phyloP scores from a whole-genome alignment of 2,888 invertebrate species.

The Andrena flavipes region DNA sequence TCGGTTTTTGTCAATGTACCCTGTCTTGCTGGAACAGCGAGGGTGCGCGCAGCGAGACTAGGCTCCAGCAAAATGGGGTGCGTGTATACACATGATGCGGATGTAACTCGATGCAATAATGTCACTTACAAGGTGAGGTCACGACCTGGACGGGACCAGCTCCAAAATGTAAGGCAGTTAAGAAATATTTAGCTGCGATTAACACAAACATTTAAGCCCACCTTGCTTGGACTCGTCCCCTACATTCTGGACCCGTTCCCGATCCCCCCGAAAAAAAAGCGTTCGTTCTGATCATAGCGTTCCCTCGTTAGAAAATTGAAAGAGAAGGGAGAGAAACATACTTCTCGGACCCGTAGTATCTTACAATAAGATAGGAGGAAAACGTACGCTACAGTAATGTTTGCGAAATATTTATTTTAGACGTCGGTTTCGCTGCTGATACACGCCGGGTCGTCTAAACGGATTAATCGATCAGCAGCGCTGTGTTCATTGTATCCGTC shows the following conservation, averaged over 20 bases:
- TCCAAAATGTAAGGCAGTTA: not conserved
- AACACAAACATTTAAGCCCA: too few species aligned
- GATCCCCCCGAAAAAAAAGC: not conserved
- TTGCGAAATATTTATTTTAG: conserved; percentile 77
- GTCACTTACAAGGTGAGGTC: conserved; percentile 28
- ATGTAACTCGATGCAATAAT: conserved; percentile 59
- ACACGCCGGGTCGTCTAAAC: conserved; percentile 68
- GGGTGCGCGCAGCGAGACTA: conserved; percentile 23
- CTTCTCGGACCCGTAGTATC: conserved; percentile 75
- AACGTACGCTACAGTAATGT: conserved; percentile 77
- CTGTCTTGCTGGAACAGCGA: conserved; percentile 61
- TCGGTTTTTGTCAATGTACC: conserved; percentile 48
- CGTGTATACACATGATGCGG: conserved; percentile 35
- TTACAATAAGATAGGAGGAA: conserved; percentile 79
- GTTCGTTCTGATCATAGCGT: not conserved
- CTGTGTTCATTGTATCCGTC: conserved; percentile 38
- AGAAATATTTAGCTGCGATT: too few species aligned
- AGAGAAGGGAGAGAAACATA: conserved; percentile 72
- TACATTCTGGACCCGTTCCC: not conserved
- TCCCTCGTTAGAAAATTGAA: conserved; percentile 12
- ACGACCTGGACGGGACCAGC: not conserved
- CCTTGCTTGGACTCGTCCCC: not conserved
- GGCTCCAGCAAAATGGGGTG: conserved; percentile 61
- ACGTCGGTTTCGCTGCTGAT: conserved; percentile 64
- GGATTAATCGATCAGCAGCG: conserved; percentile 72